Evolutionary conservation across 1,140 invertebrate genomes (phyloP), one percentile per base, ranked within the genome.

Genomic region (Adoxophyes honmai): DNA sequence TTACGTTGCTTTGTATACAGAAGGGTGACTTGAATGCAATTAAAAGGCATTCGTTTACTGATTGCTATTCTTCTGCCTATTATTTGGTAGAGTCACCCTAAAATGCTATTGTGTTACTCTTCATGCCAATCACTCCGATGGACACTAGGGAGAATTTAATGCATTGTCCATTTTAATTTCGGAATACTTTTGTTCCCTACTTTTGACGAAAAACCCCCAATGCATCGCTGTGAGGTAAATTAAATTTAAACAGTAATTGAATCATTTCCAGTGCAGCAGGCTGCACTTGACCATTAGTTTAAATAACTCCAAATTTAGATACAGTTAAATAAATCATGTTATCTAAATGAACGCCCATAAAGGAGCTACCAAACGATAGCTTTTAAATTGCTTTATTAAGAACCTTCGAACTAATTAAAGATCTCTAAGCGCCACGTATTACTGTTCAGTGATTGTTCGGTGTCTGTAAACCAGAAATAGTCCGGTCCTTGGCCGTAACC

Each of bases 31-130:
- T 64, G 60, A 57, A 73, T 68, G 75, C 74, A 79, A 81, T 82
- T 84, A 84, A 82, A 68, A 60, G 21, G 39, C 76, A 70, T 78
- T 65, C 63, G 60, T 70, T 67, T 65, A 59, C 65, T 68, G 53
- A 60, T 67, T 69, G 76, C 73, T 75, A 70, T 55, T 66, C 63
- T 55, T 34, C 9, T 18, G 60, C 62, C 56, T 68, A 79, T 83
- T 81, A 81, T 76, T 58, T 73, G 72, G 66, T 73, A 64, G 70
- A 75, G 64, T 69, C 77, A 81, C 74, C 75, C 77, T 71, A 63
- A 64, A 62, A 52, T 57, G 55, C 68, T 68, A 77, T 85, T 85
- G 79, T 85, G 61, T 70, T 72, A 69, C 71, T 67, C 73, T 82
- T 70, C 69, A 79, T 70, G 74, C 72, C 75, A 79, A 68, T 73